Evolutionary conservation across 2,888 invertebrate species (phyloP).

Genomic region (Tortrix viridana): DNA sequence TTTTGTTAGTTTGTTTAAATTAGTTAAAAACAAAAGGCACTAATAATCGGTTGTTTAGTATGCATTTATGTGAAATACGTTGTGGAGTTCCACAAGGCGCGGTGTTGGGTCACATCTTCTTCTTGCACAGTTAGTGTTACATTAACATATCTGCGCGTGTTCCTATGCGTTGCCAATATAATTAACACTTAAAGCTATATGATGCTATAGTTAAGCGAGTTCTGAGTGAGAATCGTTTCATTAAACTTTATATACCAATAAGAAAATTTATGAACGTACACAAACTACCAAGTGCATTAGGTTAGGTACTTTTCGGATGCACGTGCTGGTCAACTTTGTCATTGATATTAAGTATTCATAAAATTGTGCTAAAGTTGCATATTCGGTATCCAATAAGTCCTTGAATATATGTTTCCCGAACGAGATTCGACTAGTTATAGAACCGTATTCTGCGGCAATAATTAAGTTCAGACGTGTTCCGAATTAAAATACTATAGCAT

Average conservation of each 20-base stretch:
- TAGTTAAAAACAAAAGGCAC: constrained; percentile 47
- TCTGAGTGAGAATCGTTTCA: constrained; percentile 64
- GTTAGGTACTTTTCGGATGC: no score
- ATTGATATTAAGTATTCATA: no score
- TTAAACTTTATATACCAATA: background rate
- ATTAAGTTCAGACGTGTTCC: constrained; percentile 21
- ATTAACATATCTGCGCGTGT: constrained; percentile 64
- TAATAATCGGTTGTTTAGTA: constrained; percentile 45
- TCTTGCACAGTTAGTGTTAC: constrained; percentile 53
- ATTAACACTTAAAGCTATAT: constrained; percentile 82
- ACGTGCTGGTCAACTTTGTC: no score
- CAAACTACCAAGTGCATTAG: no score
- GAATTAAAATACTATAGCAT: constrained; percentile 17
- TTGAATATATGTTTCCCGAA: constrained; percentile 23
- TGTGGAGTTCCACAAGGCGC: constrained; percentile 64
- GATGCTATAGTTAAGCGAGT: constrained; percentile 51
- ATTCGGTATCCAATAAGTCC: constrained; percentile 19
- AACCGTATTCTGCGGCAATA: constrained; percentile 27
- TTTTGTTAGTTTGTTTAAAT: constrained; percentile 48
- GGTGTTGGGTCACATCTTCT: constrained; percentile 53
- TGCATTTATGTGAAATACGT: constrained; percentile 49
- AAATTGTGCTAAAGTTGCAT: no score
- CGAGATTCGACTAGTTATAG: constrained; percentile 15
- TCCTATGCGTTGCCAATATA: constrained; percentile 69
- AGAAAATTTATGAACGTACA: no score